Evolutionary conservation across 2,888 invertebrate species (phyloP).

Genomic region (Clepsis dumicolana): DNA sequence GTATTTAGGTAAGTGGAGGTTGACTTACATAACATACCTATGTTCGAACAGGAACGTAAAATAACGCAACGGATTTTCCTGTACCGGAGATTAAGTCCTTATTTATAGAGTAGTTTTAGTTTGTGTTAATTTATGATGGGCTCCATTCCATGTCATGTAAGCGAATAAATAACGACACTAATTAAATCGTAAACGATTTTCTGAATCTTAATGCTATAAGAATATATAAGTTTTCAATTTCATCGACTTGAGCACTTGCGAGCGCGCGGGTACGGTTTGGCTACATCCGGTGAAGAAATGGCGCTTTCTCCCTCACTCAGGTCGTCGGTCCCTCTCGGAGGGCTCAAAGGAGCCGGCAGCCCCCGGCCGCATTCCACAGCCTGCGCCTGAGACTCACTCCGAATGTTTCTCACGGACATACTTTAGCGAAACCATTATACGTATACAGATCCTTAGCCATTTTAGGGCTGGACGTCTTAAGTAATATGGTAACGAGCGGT

Average conservation of each 20-base stretch:
- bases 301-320: conserved; percentile 74
- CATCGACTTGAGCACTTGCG: conserved; percentile 30
- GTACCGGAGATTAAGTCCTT: conserved; percentile 16
- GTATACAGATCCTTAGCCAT: conserved; percentile 57
- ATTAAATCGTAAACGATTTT: not conserved
- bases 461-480: conserved; percentile 36
- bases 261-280: conserved; percentile 56
- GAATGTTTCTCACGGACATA: conserved; percentile 85
- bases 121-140: not conserved
- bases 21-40: not conserved
- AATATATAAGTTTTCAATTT: not conserved
- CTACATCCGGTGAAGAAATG: conserved; percentile 70
- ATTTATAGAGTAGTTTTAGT: conserved; percentile 6
- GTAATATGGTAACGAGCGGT: conserved; percentile 28
- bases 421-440: conserved; percentile 81
- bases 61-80: conserved; percentile 27
- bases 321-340: conserved; percentile 75
- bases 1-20: not conserved
- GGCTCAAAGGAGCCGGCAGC: conserved; percentile 84
- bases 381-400: conserved; percentile 72
- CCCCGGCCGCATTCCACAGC: conserved; percentile 81
- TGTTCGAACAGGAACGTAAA: not conserved
- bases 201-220: not conserved
- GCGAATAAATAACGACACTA: not conserved
- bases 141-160: not conserved